These are phyloP conservation scores for Athetis lepigone DNA, from an alignment of 2,888 invertebrate species.

Conservation along the genomic window DNA sequence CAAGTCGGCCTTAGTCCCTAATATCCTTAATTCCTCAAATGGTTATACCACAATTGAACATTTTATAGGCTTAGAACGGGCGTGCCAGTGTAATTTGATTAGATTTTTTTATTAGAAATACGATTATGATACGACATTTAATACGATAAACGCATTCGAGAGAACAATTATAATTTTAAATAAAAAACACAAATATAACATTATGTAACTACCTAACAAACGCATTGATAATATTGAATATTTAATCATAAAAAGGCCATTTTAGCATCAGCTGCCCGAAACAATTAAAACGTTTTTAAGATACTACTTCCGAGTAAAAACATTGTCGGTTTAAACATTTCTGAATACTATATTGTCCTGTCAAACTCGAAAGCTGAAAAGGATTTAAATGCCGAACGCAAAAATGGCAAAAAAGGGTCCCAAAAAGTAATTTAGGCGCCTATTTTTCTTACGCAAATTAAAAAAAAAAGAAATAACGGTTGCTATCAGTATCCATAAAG, in stretches of 20 bases:
- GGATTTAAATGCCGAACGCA: constrained; percentile 13
- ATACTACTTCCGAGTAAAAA: too few species aligned
- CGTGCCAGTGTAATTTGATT: neutral
- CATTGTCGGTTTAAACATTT: neutral
- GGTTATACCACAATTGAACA: constrained; percentile 30
- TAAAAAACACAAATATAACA: too few species aligned
- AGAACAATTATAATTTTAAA: too few species aligned
- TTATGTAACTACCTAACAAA: too few species aligned
- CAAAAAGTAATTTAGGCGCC: constrained; percentile 13
- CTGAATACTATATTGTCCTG: constrained; percentile 1
- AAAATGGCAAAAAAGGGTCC: constrained; percentile 14
- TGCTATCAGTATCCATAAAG: constrained; percentile 52
- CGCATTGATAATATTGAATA: too few species aligned
- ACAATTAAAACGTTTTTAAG: too few species aligned
- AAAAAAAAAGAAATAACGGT: constrained; percentile 39
- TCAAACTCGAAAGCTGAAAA: constrained; percentile 2
- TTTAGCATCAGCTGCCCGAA: too few species aligned
- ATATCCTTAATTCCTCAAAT: constrained; percentile 29
- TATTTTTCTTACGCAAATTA: constrained; percentile 44
- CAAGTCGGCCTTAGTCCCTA: constrained; percentile 27
- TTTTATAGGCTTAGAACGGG: neutral
- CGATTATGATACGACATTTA: too few species aligned
- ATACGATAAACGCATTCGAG: too few species aligned
- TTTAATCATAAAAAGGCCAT: too few species aligned
- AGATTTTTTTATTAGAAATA: too few species aligned